Conservation (phyloP, 1,140 invertebrate species). For the Cydia splendana region DNA sequence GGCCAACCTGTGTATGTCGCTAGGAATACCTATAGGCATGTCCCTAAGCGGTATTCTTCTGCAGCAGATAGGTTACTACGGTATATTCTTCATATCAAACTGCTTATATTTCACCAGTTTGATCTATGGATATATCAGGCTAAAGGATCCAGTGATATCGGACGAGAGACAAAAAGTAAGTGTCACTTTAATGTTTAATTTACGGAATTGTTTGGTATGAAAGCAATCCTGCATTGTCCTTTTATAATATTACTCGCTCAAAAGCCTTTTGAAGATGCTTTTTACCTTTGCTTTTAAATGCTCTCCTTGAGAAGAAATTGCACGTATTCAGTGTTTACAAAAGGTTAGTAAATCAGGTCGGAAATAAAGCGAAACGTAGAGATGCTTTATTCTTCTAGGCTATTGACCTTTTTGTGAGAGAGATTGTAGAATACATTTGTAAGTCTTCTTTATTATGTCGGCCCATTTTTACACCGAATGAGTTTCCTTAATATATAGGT, state of each 20-base stretch:
- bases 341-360: slow-evolving; percentile 23
- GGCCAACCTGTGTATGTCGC: slow-evolving; percentile 80
- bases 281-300: slow-evolving; percentile 11
- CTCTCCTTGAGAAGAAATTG: slow-evolving; percentile 14
- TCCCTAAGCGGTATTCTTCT: slow-evolving; percentile 75
- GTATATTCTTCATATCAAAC: slow-evolving; percentile 76
- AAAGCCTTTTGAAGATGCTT: slow-evolving; percentile 19
- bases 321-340: slow-evolving; percentile 14
- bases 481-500: background rate
- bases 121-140: slow-evolving; percentile 71
- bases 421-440: background rate
- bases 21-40: slow-evolving; percentile 77
- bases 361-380: slow-evolving; percentile 17
- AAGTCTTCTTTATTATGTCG: background rate
- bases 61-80: slow-evolving; percentile 75
- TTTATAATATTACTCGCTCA: background rate
- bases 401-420: slow-evolving; percentile 9
- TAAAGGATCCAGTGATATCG: slow-evolving; percentile 74
- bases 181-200: slow-evolving; percentile 37
- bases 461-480: background rate
- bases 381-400: slow-evolving; percentile 17
- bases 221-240: slow-evolving; percentile 4
- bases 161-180: slow-evolving; percentile 69
- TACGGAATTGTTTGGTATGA: background rate
- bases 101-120: slow-evolving; percentile 73